These are phyloP conservation scores for Megaceryle maxima DNA, from an alignment of 2,113 vertebrate species.

Conservation along the genomic window DNA sequence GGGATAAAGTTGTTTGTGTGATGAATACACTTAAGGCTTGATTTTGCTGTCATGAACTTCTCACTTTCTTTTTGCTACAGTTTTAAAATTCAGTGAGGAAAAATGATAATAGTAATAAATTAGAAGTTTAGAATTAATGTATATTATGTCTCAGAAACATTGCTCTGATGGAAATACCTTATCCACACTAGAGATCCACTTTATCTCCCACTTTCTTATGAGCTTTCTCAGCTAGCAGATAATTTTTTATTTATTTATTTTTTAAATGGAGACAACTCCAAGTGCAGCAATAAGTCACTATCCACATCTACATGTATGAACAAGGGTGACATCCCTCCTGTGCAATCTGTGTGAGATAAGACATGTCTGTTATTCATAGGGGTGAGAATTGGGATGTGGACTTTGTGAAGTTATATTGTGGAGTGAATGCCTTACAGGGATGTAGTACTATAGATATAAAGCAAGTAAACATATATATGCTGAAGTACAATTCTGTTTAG, in stretches of 20 bases:
- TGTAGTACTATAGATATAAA: background rate
- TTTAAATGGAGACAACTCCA: background rate
- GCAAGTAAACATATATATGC: background rate
- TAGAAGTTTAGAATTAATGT: background rate
- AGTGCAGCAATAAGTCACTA: background rate
- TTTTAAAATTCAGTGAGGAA: conserved; percentile 20
- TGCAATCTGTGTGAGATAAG: background rate
- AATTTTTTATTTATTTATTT: background rate
- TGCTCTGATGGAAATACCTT: background rate
- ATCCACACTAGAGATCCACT: background rate
- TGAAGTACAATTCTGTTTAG: background rate
- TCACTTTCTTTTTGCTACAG: background rate
- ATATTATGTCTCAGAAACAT: background rate
- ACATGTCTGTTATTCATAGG: background rate
- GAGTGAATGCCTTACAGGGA: background rate
- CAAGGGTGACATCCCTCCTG: background rate
- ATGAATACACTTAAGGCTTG: conserved; percentile 3
- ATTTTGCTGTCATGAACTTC: conserved; percentile 7
- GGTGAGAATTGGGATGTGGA: accelerated
- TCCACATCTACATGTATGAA: background rate
- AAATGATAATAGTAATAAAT: background rate
- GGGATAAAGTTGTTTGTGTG: conserved; percentile 21
- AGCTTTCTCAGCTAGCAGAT: background rate
- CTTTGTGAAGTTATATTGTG: background rate
- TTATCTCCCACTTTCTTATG: background rate